Conservation (phyloP, 1,140 invertebrate genomes). For the Halotydeus destructor region DNA sequence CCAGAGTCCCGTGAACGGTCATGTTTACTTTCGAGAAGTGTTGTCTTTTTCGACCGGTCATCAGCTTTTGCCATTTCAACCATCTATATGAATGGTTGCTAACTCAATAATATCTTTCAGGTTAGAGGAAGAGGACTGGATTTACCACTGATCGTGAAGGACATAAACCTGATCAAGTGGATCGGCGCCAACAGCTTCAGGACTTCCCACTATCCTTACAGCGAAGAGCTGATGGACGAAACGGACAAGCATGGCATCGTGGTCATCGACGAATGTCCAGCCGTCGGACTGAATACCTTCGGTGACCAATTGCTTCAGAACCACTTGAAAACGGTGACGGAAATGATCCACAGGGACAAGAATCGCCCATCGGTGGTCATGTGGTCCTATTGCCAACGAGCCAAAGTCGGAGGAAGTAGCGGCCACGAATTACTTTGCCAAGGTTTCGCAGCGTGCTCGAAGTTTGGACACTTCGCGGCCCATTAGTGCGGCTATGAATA, state of each 20-base stretch:
- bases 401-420: constrained; percentile 41
- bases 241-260: constrained; percentile 83
- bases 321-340: constrained; percentile 57
- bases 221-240: constrained; percentile 88
- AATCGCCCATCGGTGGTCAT: constrained; percentile 80
- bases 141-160: constrained; percentile 34
- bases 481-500: constrained; percentile 44
- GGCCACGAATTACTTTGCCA: constrained; percentile 54
- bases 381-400: constrained; percentile 92
- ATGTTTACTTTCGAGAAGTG: too few species aligned
- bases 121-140: constrained; percentile 73
- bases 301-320: constrained; percentile 41
- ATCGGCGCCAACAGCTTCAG: constrained; percentile 81
- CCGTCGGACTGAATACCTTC: constrained; percentile 59
- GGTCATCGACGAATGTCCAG: constrained; percentile 86
- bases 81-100: too few species aligned
- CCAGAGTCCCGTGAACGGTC: too few species aligned
- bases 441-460: constrained; percentile 20
- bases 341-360: constrained; percentile 60
- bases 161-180: constrained; percentile 87
- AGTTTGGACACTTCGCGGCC: constrained; percentile 48
- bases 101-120: too few species aligned
- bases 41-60: too few species aligned
- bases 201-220: constrained; percentile 96
- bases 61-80: too few species aligned